Base-by-base conservation (phyloP, 2,797 vertebrate species). In the Acropternis orthonyx region DNA sequence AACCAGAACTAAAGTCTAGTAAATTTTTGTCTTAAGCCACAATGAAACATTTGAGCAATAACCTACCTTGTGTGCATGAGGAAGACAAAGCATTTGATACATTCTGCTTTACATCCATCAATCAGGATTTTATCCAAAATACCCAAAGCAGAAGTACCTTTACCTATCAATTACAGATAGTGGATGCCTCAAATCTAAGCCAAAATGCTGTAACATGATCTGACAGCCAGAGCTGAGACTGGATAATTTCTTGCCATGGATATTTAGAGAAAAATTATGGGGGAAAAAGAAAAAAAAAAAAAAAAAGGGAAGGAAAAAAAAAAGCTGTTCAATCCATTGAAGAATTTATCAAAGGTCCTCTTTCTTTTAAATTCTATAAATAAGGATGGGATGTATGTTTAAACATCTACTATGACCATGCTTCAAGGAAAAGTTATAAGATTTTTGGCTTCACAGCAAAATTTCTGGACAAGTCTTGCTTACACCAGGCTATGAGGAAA, bases 61-160 rank as follows among this genome's bases (percentile, higher is more conserved):
- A 65, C 12, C 14, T 71, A 61, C 18, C 56, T 63, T 48, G 36
- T 36, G 32, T 63, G n/a, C 26, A 75, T 36, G 21, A 19, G 30
- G 37, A 75, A 74, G 41, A 69, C 13, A 51, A 92, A 78, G 26
- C 7, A 78, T 56, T 63, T 49, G 11, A 75, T 52, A 34, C 22
- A 32, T 72, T 75, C 39, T 62, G n/a, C 58, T 92, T 83, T 59
- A 72, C 7, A 55, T 2, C 59, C 21, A 86, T 52, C 10, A 55
- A 65, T 41, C 41, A 71, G 44, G 23, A 69, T 78, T 93, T 84
- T 80, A 68, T 54, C 41, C 44, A 51, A 67, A 93, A 86, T 20
- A 71, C 9, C 22, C 37, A 59, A 43, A 63, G 52, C 52, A 77
- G 65, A 80, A 82, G 14, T 36, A 75, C 21, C 21, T 58, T 80